Evolutionary conservation across 92 coral and sea anemone genomes (phyloP).

Genomic region (Zoanthus sociatus): DNA sequence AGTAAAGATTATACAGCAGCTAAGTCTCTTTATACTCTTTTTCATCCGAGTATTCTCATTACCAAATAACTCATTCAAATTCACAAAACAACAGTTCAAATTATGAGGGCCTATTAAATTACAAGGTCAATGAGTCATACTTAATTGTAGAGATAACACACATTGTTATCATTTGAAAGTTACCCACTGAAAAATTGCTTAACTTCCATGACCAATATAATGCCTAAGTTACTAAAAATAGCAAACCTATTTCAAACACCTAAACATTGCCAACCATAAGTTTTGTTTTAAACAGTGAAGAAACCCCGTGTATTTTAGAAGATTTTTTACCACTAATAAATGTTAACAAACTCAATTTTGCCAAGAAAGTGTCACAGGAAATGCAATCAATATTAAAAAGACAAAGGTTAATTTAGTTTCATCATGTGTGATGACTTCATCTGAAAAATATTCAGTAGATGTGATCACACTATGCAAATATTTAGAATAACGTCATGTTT

Average conservation of each 20-base stretch:
- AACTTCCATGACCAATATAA: too few relatives aligned
- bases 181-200: too few relatives aligned
- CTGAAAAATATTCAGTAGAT: not conserved
- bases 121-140: too few relatives aligned
- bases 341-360: not conserved
- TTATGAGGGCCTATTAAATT: too few relatives aligned
- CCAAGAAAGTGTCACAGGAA: not conserved
- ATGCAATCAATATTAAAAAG: not conserved
- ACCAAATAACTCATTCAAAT: too few relatives aligned
- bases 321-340: too few relatives aligned
- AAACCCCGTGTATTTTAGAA: not conserved
- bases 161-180: too few relatives aligned
- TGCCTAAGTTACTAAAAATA: not conserved
- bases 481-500: not conserved
- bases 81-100: too few relatives aligned
- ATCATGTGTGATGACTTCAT: conserved; percentile 29
- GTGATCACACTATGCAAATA: not conserved
- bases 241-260: not conserved
- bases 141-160: too few relatives aligned
- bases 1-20: not conserved
- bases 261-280: not conserved
- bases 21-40: too few relatives aligned
- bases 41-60: too few relatives aligned
- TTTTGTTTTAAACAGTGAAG: not conserved
- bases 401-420: not conserved